Conservation (phyloP, 2,888 invertebrate genomes). For the Heterodera filipjevi region DNA sequence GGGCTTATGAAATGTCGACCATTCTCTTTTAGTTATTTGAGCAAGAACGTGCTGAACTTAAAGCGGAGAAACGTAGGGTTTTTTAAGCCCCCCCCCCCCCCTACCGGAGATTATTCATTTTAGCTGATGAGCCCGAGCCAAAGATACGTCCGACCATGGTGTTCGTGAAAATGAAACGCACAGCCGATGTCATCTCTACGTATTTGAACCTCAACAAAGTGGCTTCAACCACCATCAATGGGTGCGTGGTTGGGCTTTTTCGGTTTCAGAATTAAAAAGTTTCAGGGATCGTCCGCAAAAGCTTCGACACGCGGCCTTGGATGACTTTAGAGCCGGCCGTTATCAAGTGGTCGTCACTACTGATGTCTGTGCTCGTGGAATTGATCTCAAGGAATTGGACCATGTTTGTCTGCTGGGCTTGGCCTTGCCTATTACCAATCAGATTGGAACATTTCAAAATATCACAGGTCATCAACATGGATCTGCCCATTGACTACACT, state of each 20-base stretch:
- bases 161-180: constrained; percentile 50
- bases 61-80: constrained; percentile 13
- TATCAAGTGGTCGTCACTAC: constrained; percentile 87
- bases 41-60: constrained; percentile 16
- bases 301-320: constrained; percentile 77
- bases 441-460: neutral
- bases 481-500: constrained; percentile 65
- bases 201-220: constrained; percentile 37
- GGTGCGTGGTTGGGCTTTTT: constrained; percentile 47
- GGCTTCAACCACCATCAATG: constrained; percentile 50
- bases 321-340: constrained; percentile 73
- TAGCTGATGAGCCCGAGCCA: constrained; percentile 38
- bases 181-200: constrained; percentile 45
- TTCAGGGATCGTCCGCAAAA: constrained; percentile 73
- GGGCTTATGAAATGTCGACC: too few relatives aligned
- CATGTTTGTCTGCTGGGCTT: constrained; percentile 45
- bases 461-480: constrained; percentile 69
- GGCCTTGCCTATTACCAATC: too few relatives aligned
- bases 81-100: too few relatives aligned
- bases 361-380: constrained; percentile 88
- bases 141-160: constrained; percentile 52
- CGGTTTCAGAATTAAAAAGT: neutral
- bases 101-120: too few relatives aligned
- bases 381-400: constrained; percentile 80
- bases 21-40: constrained; percentile 1